phyloP scores from a whole-genome alignment of 2,888 invertebrate genomes.

The Pilophorus perplexus region DNA sequence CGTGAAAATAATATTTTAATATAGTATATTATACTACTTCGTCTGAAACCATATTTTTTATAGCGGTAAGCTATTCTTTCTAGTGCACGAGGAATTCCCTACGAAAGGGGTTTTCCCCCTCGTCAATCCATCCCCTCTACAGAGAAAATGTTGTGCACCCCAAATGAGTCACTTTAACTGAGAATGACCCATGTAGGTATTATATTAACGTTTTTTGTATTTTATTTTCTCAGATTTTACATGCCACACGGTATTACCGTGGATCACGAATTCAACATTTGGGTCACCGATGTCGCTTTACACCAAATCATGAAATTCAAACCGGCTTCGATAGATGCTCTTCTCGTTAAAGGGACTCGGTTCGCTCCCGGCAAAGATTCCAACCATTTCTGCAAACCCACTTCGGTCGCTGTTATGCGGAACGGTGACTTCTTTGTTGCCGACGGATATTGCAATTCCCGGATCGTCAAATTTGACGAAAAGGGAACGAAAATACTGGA shows the following conservation, averaged over 20 bases:
- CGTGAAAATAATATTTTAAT: too few relatives aligned
- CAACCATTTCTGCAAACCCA: slow-evolving; percentile 88
- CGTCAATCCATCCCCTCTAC: neutral
- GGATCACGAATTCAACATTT: slow-evolving; percentile 81
- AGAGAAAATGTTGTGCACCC: neutral
- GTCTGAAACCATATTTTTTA: too few relatives aligned
- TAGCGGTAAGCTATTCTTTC: neutral
- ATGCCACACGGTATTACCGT: slow-evolving; percentile 95
- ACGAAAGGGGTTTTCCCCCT: neutral
- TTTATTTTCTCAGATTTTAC: slow-evolving; percentile 62
- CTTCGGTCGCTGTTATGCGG: slow-evolving; percentile 82
- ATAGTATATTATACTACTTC: too few relatives aligned
- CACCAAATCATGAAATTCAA: slow-evolving; percentile 92
- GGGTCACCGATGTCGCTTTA: slow-evolving; percentile 94
- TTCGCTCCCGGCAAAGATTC: slow-evolving; percentile 79
- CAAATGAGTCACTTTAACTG: neutral
- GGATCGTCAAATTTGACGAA: slow-evolving; percentile 73
- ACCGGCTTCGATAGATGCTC: slow-evolving; percentile 67
- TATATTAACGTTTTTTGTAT: neutral
- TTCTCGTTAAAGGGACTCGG: slow-evolving; percentile 74
- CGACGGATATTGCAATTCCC: slow-evolving; percentile 91
- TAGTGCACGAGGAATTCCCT: too few relatives aligned
- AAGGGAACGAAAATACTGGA: slow-evolving; percentile 57
- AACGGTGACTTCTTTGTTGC: slow-evolving; percentile 91
- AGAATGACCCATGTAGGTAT: neutral